Base-by-base conservation (phyloP, 2,888 invertebrate species). In the Diplolepis rosae region DNA sequence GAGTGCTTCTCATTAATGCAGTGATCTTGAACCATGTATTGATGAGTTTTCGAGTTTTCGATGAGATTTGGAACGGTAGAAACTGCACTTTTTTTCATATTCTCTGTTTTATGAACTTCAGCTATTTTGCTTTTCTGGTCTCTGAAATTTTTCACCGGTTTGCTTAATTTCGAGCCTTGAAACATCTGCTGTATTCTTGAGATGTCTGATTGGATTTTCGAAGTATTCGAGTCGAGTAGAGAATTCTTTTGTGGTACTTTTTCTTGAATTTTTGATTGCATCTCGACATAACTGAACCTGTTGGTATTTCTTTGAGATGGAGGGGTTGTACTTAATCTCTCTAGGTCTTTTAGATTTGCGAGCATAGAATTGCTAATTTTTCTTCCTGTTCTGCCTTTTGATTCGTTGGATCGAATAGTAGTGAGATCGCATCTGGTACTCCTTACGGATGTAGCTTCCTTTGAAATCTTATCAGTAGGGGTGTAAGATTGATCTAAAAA, bases 171-270 rank as follows among this genome's bases (percentile, higher is more conserved):
- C 32, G 32, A 9, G 32, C 7, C 35, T 6, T 83, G 83, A 11
- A 86, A 84, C 83, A 86, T 86, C 45, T 85, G 82, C n/a, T 86
- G 85, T 48, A 86, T 86, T 75, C 79, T 81, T 54, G 83, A 74
- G 48, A 86, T 84, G 9, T 86, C 85, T 28, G 85, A 83, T 1
- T 83, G 82, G 28, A 85, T 84, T 18, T 85, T 85, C 0, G 80
- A 78, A 4, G 82, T 77, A 11, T 78, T 79, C 1, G 81, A 72
- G 18, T 66, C 52, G 0, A 32, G 9, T 9, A 32, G 9, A 28
- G 69, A 0, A 68, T 69, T 61, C 56, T 56, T 61, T 50, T 1
- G n/a, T 66, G 39, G 65, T 61, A 4, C 70, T 32, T 11, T 69
- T 22, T 22, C 78, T 73, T 51, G 71, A 51, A 39, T 77, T 70